Conservation (phyloP, 2,888 invertebrate species). For the Parnassius smintheus region DNA sequence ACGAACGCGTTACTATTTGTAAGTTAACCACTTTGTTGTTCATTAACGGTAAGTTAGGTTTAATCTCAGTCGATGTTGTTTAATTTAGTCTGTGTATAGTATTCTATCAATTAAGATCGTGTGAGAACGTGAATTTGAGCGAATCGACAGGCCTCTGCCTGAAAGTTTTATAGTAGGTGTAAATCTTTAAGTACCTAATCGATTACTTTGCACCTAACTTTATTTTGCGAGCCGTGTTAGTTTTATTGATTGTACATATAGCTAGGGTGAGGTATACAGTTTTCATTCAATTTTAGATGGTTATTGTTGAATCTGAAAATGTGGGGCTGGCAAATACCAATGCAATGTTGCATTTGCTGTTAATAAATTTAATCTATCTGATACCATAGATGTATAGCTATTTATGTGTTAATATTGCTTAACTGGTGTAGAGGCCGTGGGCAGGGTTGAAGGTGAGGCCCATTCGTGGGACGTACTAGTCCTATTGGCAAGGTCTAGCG, state of each 20-base stretch:
- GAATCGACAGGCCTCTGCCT: constrained; percentile 71
- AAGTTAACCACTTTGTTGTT: constrained; percentile 80
- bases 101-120: constrained; percentile 72
- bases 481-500: constrained; percentile 25
- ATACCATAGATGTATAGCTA: constrained; percentile 63
- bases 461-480: constrained; percentile 18
- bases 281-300: constrained; percentile 61
- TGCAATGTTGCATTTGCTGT: constrained; percentile 65
- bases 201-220: constrained; percentile 73
- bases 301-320: constrained; percentile 67
- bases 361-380: constrained; percentile 53
- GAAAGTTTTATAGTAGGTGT: constrained; percentile 70
- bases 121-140: constrained; percentile 75
- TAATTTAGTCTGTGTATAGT: constrained; percentile 77
- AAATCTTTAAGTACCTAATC: constrained; percentile 68
- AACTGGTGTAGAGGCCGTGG: constrained; percentile 41
- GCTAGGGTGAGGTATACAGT: constrained; percentile 71
- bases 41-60: constrained; percentile 79
- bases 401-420: constrained; percentile 58
- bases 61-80: constrained; percentile 78
- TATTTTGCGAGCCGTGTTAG: constrained; percentile 72
- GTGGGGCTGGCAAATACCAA: constrained; percentile 46
- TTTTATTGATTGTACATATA: constrained; percentile 75
- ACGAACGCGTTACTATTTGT: constrained; percentile 64
- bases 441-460: constrained; percentile 41